Evolutionary conservation across 1,140 invertebrate species (phyloP).

Genomic region (Lanistes nyassanus): DNA sequence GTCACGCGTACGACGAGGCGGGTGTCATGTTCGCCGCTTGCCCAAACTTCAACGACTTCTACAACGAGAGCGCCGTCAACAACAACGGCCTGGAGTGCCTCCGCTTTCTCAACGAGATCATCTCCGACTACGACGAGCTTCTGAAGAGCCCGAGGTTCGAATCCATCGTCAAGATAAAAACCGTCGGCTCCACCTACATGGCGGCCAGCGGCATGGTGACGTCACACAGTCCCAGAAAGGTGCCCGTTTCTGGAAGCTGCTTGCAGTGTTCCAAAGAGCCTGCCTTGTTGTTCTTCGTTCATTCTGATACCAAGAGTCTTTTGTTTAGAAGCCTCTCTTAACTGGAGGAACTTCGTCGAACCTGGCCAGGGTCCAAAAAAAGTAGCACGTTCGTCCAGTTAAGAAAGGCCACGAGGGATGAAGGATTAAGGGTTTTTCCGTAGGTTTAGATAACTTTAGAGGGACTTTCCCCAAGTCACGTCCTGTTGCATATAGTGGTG

Average conservation of each 20-base stretch:
- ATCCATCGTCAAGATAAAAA: slow-evolving; percentile 94
- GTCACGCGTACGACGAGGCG: slow-evolving; percentile 84
- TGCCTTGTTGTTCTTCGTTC: too few relatives aligned
- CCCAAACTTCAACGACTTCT: slow-evolving; percentile 79
- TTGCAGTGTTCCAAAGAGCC: too few relatives aligned
- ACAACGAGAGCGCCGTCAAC: slow-evolving; percentile 70
- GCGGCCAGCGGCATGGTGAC: slow-evolving; percentile 83
- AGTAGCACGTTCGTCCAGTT: neutral
- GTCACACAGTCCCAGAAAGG: neutral
- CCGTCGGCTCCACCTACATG: slow-evolving; percentile 94
- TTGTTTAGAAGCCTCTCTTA: too few relatives aligned
- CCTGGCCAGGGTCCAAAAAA: too few relatives aligned
- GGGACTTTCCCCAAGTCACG: too few relatives aligned
- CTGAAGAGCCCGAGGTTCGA: slow-evolving; percentile 68
- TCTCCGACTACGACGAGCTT: slow-evolving; percentile 90
- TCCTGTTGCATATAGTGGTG: too few relatives aligned
- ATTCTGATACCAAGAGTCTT: too few relatives aligned
- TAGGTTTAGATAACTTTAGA: too few relatives aligned
- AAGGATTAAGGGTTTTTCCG: too few relatives aligned
- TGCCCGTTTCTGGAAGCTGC: too few relatives aligned
- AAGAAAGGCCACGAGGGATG: too few relatives aligned
- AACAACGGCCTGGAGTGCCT: slow-evolving; percentile 80
- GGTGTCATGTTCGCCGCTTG: slow-evolving; percentile 93
- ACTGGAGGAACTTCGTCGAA: too few relatives aligned
- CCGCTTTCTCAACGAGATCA: slow-evolving; percentile 84